Evolutionary conservation across 1,140 invertebrate species (phyloP), one percentile per base, ranked within the genome.

Genomic region (Meloidogyne chitwoodi): DNA sequence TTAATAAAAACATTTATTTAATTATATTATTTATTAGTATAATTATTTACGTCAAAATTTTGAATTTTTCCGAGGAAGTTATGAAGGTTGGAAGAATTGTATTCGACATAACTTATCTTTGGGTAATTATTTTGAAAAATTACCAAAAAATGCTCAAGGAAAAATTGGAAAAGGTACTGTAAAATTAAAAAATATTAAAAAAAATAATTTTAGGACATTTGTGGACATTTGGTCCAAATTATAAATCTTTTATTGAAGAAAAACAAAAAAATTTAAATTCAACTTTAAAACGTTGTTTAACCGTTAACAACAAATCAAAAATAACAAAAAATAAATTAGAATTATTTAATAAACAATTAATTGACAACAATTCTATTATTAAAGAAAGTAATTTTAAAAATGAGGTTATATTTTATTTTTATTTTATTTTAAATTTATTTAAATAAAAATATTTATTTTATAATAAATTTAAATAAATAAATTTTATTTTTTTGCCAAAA

Each of bases 11-110:
- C 16, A 41, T 11, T 41, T 41, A 41, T 56, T 56, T 19, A 48
- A 48, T 19, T 3, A 3, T 31, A 31, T 31, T 31, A 48, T 38
- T n/a, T 69, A 5, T 73, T 27, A 73, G 71, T 80, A 80, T 75
- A 31, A 82, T 19, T 80, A 64, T 38, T 68, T 80, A n/a, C 12
- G 22, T 1, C 29, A 77, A 19, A 29, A 71, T 8, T 95, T 94
- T 83, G 91, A 93, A 0, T 98, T 98, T 88, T 98, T 98, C 88
- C 91, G 95, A 0, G 95, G 95, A 12, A 26, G 56, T 8, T 98
- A 98, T 84, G 93, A 94, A 87, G 96, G 95, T 14, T 99, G 96
- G 96, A 98, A 98, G 88, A 99, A 99, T 87, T 97, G 95, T 0
- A 94, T 98, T 11, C 90, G 96, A 0, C 96, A 98, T 87, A 98